Conservation (phyloP, 2,113 vertebrate genomes). For the Vulpes lagopus region DNA sequence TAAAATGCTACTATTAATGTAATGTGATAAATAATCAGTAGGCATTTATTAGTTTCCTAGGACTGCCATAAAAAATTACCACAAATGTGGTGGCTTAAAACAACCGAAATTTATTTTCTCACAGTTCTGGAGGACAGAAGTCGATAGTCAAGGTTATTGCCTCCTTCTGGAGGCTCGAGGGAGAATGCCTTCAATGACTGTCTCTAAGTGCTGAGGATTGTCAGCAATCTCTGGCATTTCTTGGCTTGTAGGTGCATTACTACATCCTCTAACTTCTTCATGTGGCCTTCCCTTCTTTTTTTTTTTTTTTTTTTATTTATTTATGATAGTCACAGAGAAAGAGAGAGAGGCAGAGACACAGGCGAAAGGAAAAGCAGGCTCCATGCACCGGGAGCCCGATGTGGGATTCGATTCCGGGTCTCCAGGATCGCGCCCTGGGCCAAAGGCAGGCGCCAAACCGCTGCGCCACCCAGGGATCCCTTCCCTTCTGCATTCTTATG, state of each 20-base stretch:
- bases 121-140: not conserved
- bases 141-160: not conserved
- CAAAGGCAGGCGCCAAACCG: too few relatives aligned
- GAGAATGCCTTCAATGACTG: not conserved
- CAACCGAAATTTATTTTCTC: not conserved
- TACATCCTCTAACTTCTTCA: not conserved
- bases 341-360: too few relatives aligned
- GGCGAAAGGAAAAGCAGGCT: too few relatives aligned
- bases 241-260: not conserved
- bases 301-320: too few relatives aligned
- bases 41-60: not conserved
- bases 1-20: not conserved
- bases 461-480: too few relatives aligned
- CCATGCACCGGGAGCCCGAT: too few relatives aligned
- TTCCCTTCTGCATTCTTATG: not conserved
- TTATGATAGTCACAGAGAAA: too few relatives aligned
- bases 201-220: not conserved
- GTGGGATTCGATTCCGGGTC: too few relatives aligned
- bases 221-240: not conserved
- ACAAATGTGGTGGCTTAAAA: not conserved
- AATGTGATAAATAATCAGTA: not conserved
- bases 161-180: not conserved
- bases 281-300: not conserved
- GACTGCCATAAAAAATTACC: not conserved
- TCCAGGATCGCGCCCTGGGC: too few relatives aligned